These are phyloP conservation scores for Pammene aurita DNA, from an alignment of 2,888 invertebrate species.

Conservation along the genomic window DNA sequence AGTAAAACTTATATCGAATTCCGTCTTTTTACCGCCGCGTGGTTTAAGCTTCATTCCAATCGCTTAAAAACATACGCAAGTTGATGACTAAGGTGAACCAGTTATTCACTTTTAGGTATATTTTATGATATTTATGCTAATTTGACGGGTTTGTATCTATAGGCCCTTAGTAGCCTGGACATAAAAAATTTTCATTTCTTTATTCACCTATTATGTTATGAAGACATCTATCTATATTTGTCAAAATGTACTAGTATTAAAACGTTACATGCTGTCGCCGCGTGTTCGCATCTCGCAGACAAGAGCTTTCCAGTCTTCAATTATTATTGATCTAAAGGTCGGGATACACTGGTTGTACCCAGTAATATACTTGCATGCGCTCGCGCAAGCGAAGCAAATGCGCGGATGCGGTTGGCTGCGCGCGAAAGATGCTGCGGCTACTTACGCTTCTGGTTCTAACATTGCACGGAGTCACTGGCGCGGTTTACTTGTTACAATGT, in stretches of 20 bases:
- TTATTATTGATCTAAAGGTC: neutral
- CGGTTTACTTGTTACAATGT: slow-evolving; percentile 1
- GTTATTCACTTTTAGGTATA: too few relatives aligned
- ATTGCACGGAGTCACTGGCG: neutral
- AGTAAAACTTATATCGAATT: neutral
- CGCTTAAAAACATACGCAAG: neutral
- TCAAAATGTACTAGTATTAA: too few relatives aligned
- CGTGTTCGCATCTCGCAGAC: too few relatives aligned
- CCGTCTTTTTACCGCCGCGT: too few relatives aligned
- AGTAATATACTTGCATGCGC: neutral
- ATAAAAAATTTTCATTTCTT: too few relatives aligned
- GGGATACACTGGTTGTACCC: neutral
- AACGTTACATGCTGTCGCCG: too few relatives aligned
- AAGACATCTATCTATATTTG: too few relatives aligned
- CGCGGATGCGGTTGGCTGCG: slow-evolving; percentile 18
- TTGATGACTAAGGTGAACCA: too few relatives aligned
- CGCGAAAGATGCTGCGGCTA: slow-evolving; percentile 13
- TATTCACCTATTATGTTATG: too few relatives aligned
- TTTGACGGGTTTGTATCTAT: too few relatives aligned
- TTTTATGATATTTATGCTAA: too few relatives aligned
- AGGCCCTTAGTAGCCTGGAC: too few relatives aligned
- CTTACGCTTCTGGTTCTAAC: slow-evolving; percentile 6
- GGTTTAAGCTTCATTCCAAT: neutral
- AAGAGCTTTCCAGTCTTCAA: neutral
- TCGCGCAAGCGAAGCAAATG: neutral